Conservation (phyloP, 2,888 invertebrate species). For the Synergus gifuensis region DNA sequence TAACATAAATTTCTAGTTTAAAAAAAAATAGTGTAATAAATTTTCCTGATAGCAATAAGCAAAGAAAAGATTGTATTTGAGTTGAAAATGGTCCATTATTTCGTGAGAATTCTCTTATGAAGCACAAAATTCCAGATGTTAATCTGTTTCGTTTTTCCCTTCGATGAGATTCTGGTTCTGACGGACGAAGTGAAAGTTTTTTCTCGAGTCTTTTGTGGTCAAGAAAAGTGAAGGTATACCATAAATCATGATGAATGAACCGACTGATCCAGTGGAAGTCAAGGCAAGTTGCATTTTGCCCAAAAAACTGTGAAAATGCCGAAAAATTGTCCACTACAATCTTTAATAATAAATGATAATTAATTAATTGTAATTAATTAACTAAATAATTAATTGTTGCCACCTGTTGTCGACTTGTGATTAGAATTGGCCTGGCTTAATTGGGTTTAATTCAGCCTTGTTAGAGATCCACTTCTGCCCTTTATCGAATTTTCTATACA, state of each 20-base stretch:
- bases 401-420: neutral
- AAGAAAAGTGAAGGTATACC: conserved; percentile 5
- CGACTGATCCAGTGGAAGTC: conserved; percentile 45
- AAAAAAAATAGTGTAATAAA: neutral
- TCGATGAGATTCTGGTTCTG: neutral
- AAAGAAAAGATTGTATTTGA: neutral
- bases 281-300: conserved; percentile 46
- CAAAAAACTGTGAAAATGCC: neutral
- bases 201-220: neutral
- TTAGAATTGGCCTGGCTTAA: neutral
- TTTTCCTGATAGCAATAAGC: neutral
- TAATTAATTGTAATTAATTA: neutral
- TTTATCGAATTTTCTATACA: neutral
- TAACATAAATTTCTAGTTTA: neutral
- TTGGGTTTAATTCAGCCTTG: neutral
- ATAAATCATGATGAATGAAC: conserved; percentile 51
- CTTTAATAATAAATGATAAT: neutral
- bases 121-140: neutral
- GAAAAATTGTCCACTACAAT: neutral
- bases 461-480: neutral
- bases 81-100: neutral
- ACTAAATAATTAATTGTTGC: neutral
- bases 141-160: neutral
- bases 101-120: neutral
- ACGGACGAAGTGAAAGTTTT: conserved; percentile 33